phyloP scores from a whole-genome alignment of 2,797 vertebrate species.

The Muscicapa striata region DNA sequence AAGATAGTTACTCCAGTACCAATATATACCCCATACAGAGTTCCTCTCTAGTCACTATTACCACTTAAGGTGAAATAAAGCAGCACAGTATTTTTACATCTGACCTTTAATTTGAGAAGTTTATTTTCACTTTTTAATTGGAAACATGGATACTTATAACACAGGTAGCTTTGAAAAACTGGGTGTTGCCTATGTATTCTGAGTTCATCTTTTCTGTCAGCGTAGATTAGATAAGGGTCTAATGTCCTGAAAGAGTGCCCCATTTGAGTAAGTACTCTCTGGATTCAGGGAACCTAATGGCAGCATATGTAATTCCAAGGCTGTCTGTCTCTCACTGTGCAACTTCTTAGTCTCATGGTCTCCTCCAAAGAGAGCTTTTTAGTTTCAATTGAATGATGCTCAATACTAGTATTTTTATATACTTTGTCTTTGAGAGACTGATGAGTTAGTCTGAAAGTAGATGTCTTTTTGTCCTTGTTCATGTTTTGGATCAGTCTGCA shows the following conservation, averaged over 20 bases:
- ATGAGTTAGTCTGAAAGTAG: neutral
- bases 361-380: neutral
- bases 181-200: neutral
- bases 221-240: neutral
- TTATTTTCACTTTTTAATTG: neutral
- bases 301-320: neutral
- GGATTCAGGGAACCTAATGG: neutral
- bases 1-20: neutral
- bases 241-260: neutral
- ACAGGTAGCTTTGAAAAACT: neutral
- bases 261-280: neutral
- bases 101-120: neutral
- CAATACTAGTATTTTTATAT: neutral
- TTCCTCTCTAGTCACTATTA: neutral
- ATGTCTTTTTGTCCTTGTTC: neutral
- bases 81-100: neutral
- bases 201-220: neutral
- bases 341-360: neutral
- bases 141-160: neutral
- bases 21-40: neutral
- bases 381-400: neutral
- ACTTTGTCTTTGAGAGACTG: neutral
- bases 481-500: neutral
- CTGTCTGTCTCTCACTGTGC: neutral
- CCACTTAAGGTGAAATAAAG: neutral